Evolutionary conservation across 1,140 invertebrate genomes (phyloP).

Genomic region (Ptiloglossa arizonensis): DNA sequence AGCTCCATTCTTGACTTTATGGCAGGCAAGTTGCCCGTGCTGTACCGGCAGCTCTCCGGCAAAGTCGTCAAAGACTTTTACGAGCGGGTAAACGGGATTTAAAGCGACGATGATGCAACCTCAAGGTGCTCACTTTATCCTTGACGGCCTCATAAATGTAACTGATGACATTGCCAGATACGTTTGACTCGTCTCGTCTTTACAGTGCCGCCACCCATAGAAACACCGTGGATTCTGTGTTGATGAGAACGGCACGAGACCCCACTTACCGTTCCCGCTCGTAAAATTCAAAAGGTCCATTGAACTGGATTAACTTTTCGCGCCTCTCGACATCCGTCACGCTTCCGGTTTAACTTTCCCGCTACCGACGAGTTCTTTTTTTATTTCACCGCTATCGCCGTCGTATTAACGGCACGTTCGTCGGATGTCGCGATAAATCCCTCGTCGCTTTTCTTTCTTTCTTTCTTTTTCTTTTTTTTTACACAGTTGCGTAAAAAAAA

Average conservation of each 20-base stretch:
- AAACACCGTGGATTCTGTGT: constrained; percentile 55
- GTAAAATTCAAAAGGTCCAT: constrained; percentile 63
- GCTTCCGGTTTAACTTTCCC: background rate
- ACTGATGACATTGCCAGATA: constrained; percentile 81
- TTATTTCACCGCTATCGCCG: background rate
- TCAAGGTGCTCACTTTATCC: constrained; percentile 82
- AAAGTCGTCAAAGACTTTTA: constrained; percentile 82
- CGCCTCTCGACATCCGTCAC: background rate
- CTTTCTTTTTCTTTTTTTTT: too few species aligned
- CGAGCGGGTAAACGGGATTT: constrained; percentile 82
- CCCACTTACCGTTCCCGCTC: constrained; percentile 35
- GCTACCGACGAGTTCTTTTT: accelerated
- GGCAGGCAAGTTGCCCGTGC: constrained; percentile 73
- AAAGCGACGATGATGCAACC: constrained; percentile 83
- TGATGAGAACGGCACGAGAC: constrained; percentile 59
- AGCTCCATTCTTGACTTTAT: constrained; percentile 78
- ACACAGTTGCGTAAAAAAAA: too few species aligned
- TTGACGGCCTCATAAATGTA: constrained; percentile 82
- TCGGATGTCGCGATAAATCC: too few species aligned
- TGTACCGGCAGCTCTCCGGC: constrained; percentile 71
- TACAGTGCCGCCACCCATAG: constrained; percentile 52
- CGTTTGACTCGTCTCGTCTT: constrained; percentile 71
- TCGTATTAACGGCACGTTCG: too few species aligned
- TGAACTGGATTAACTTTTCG: constrained; percentile 54
- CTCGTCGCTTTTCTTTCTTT: too few species aligned